phyloP scores from a whole-genome alignment of 2,113 vertebrate genomes.

The Phylloscopus trochilus region DNA sequence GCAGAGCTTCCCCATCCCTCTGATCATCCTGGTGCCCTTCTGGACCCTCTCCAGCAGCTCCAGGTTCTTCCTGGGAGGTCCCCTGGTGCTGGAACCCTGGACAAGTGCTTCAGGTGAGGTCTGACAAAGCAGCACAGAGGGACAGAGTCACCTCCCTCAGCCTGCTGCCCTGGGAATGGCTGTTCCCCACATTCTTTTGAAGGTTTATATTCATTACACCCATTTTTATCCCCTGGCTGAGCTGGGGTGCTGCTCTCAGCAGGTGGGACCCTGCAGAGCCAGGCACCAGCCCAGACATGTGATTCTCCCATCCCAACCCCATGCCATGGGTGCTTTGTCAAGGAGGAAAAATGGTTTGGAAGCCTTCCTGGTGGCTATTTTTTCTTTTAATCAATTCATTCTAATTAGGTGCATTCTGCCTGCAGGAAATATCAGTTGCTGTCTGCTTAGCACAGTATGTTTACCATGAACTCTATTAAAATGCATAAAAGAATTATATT shows the following conservation, averaged over 20 bases:
- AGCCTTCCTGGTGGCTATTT: neutral
- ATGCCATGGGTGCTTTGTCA: neutral
- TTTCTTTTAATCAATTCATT: slow-evolving; percentile 22
- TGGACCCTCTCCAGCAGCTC: neutral
- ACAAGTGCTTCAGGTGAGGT: neutral
- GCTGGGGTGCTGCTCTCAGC: neutral
- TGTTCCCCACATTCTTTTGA: neutral
- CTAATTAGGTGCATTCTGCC: slow-evolving; percentile 46
- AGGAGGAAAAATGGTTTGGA: neutral
- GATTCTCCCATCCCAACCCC: neutral
- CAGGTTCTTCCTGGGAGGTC: neutral
- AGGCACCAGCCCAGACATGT: accelerated
- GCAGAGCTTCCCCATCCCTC: neutral
- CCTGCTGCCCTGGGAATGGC: neutral
- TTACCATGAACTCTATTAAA: slow-evolving; percentile 39
- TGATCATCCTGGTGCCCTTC: neutral
- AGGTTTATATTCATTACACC: accelerated
- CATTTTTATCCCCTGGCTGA: neutral
- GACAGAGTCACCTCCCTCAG: neutral
- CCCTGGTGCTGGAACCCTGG: neutral
- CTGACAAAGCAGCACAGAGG: neutral
- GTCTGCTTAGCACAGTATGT: slow-evolving; percentile 29
- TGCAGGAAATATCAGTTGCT: slow-evolving; percentile 29
- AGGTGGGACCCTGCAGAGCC: neutral
- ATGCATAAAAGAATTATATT: slow-evolving; percentile 28